Evolutionary conservation across 2,113 vertebrate species (phyloP), one percentile per base, ranked within the genome.

Genomic region (Corythaeola cristata): DNA sequence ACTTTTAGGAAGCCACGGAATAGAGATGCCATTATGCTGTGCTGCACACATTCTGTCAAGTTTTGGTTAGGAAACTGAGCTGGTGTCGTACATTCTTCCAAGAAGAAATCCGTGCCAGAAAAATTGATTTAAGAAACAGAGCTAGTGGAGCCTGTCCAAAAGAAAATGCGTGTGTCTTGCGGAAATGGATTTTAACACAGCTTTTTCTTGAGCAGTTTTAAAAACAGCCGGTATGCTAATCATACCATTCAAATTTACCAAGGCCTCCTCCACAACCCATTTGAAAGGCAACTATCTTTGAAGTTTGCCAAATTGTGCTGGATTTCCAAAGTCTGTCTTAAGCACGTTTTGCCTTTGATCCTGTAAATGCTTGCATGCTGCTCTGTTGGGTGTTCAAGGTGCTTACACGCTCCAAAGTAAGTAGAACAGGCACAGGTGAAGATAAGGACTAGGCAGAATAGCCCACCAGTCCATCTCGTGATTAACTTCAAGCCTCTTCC

Each of bases 151-250:
- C 67, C 89, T 27, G 91, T 97, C 97, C 97, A 97, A 97, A 79
- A 97, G 94, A 93, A 87, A 95, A 95, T 69, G 96, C 71, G 62
- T 89, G 95, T 82, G 96, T 95, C 97, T 95, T 96, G 96, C 96
- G 96, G 97, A 95, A 97, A 96, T 85, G 94, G 95, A 88, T 97
- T 95, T 95, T 92, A 95, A 95, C 96, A 89, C 95, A 88, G 95
- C 97, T 97, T 93, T 92, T 97, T 92, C 96, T 93, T 92, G 94
- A 96, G 96, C 67, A 96, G 96, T 96, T 96, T 97, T 95, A 79
- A 90, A 93, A 95, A 95, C 97, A 97, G 97, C 96, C 94, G 92
- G 95, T 95, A 95, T 95, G 96, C 94, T 95, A 93, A 95, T 95
- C 95, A 89, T 92, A 94, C 96, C 93, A 88, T 94, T 96, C 96